Conservation (phyloP, 1,140 invertebrate species). For the Carcinoscorpius rotundicauda region DNA sequence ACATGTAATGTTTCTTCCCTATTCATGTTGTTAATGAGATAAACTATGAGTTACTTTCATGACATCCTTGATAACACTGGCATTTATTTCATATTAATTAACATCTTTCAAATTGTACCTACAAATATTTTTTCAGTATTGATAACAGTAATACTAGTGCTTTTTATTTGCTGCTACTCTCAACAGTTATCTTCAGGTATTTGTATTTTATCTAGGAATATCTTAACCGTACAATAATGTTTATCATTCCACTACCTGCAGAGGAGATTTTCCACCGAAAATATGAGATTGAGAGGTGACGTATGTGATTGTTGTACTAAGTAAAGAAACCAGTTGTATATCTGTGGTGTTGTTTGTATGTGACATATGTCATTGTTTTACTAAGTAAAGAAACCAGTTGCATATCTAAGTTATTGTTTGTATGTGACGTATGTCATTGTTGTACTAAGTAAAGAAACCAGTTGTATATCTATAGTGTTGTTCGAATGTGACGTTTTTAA, state of each 20-base stretch:
- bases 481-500: neutral
- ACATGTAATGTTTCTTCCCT: too few relatives aligned
- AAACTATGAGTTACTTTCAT: too few relatives aligned
- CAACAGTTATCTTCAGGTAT: neutral
- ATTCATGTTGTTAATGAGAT: too few relatives aligned
- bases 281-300: constrained; percentile 19
- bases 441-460: neutral
- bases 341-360: neutral
- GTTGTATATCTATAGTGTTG: too few relatives aligned
- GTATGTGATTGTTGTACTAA: constrained; percentile 2
- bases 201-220: neutral
- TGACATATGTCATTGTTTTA: neutral
- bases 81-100: too few relatives aligned
- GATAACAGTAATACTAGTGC: too few relatives aligned
- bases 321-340: neutral
- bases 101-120: too few relatives aligned
- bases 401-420: neutral
- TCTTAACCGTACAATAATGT: constrained; percentile 20
- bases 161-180: too few relatives aligned
- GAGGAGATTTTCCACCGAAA: constrained; percentile 10
- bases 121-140: too few relatives aligned
- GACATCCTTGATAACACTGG: too few relatives aligned
- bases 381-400: neutral
- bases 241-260: constrained; percentile 13
- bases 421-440: neutral